Conservation (phyloP, 2,113 vertebrate species). For the Ophiodon elongatus region DNA sequence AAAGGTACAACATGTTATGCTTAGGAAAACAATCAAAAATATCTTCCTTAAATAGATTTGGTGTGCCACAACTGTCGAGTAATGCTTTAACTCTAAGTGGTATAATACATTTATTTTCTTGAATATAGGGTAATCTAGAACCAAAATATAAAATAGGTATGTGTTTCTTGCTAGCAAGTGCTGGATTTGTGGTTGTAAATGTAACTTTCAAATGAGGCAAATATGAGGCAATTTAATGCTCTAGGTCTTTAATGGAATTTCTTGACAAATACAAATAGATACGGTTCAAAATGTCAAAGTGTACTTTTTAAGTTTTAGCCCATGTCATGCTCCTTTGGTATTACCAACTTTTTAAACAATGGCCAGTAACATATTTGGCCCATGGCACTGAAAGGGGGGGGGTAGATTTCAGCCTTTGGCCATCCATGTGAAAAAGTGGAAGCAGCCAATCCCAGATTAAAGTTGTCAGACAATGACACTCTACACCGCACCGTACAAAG, state of each 20-base stretch:
- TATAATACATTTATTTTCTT: not conserved
- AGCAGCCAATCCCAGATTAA: slow-evolving; percentile 68
- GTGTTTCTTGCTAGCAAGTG: not conserved
- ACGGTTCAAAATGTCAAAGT: not conserved
- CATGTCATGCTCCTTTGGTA: slow-evolving; percentile 11
- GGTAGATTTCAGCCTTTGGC: slow-evolving; percentile 51
- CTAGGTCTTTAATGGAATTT: not conserved
- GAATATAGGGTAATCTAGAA: not conserved
- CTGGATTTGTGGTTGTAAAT: not conserved
- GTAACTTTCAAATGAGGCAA: not conserved
- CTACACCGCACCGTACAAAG: slow-evolving; percentile 34
- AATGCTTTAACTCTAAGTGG: not conserved
- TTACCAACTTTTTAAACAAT: slow-evolving; percentile 11
- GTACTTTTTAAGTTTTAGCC: slow-evolving; percentile 14
- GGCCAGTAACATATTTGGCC: slow-evolving; percentile 42
- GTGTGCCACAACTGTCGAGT: not conserved
- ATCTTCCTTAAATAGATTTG: not conserved
- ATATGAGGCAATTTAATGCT: not conserved
- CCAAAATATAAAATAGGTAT: not conserved
- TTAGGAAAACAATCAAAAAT: not conserved
- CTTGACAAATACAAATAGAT: slow-evolving; percentile 5
- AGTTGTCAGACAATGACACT: slow-evolving; percentile 74
- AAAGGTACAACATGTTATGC: not conserved
- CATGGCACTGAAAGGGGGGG: slow-evolving; percentile 25
- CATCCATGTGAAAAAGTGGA: slow-evolving; percentile 39